These are phyloP conservation scores for Epizoanthus rinbou DNA, from an alignment of 92 coral and sea anemone genomes.

Conservation along the genomic window DNA sequence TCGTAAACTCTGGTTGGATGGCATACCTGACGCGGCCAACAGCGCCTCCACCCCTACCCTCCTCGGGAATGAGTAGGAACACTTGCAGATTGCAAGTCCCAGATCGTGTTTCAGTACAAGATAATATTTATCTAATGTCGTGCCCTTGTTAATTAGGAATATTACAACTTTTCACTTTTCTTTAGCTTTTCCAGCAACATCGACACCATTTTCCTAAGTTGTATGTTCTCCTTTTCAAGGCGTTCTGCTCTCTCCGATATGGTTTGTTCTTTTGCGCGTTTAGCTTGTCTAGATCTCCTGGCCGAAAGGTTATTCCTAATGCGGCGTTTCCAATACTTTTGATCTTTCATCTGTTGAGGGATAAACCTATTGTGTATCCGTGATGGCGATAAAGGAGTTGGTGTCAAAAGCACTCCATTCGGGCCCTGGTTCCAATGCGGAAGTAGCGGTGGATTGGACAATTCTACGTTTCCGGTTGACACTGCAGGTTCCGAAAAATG, in stretches of 20 bases:
- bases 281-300: slow-evolving; percentile 1
- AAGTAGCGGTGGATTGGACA: neutral
- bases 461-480: slow-evolving; percentile 5
- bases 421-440: slow-evolving; percentile 16
- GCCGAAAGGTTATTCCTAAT: slow-evolving; percentile 6
- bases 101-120: too few species aligned
- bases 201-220: slow-evolving; percentile 5
- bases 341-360: slow-evolving; percentile 11
- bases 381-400: neutral
- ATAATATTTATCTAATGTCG: too few species aligned
- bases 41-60: too few species aligned
- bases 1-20: too few species aligned
- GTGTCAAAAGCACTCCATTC: neutral
- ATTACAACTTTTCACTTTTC: neutral
- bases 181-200: neutral
- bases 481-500: neutral
- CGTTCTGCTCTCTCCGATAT: slow-evolving; percentile 2
- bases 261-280: slow-evolving; percentile 7
- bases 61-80: too few species aligned
- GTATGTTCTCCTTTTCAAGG: slow-evolving; percentile 3
- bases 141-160: too few species aligned
- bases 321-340: slow-evolving; percentile 11
- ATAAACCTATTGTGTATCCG: neutral
- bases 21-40: too few species aligned
- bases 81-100: too few species aligned